These are phyloP conservation scores for Oligia fasciuncula DNA, from an alignment of 2,888 invertebrate genomes.

Conservation along the genomic window DNA sequence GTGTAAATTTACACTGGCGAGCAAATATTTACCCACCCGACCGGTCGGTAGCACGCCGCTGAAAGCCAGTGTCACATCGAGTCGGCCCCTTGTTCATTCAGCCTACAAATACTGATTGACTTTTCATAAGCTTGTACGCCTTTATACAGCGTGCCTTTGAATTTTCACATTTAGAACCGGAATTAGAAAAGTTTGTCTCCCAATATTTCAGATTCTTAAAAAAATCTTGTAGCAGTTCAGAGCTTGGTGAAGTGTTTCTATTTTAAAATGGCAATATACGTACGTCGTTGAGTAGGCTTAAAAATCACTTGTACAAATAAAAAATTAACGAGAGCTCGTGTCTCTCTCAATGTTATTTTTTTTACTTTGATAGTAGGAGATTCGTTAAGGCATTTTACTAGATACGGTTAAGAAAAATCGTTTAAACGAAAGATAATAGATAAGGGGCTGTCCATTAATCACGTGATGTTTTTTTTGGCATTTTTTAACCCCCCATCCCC, in stretches of 20 bases:
- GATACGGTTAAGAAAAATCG: conserved; percentile 30
- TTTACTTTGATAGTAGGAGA: conserved; percentile 6
- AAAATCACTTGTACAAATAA: not conserved
- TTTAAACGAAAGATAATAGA: conserved; percentile 51
- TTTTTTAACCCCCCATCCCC: no score
- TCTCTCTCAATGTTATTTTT: not conserved
- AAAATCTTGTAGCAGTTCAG: not conserved
- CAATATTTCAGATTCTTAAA: not conserved
- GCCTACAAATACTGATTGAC: conserved; percentile 51
- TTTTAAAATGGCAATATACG: not conserved
- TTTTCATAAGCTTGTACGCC: conserved; percentile 39
- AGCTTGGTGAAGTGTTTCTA: not conserved
- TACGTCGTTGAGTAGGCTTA: not conserved
- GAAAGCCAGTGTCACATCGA: conserved; percentile 59
- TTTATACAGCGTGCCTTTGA: conserved; percentile 23
- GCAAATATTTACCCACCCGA: conserved; percentile 67
- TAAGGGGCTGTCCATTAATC: not conserved
- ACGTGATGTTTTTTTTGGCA: no score
- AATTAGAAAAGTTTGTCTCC: conserved; percentile 5
- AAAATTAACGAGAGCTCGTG: not conserved
- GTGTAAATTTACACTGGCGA: conserved; percentile 68
- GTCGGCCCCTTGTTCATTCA: conserved; percentile 50
- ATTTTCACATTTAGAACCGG: not conserved
- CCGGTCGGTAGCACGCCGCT: conserved; percentile 48
- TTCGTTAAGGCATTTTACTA: conserved; percentile 2